Evolutionary conservation across 2,888 invertebrate species (phyloP), one percentile per base, ranked within the genome.

Genomic region (Tinea semifulvella): DNA sequence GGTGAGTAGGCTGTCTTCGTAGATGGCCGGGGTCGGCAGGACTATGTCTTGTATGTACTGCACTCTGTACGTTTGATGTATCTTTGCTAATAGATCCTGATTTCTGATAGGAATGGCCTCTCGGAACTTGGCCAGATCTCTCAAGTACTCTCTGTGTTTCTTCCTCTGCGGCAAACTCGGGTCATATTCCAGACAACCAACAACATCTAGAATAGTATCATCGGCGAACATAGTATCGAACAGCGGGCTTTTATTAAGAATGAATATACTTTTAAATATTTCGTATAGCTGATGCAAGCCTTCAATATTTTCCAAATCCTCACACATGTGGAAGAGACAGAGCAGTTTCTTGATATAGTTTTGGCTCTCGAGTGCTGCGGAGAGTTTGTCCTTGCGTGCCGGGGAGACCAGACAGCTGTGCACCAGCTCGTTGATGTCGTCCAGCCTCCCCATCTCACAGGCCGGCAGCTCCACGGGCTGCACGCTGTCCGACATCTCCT

Each of bases 31-130:
- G 42, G 98, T 96, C 17, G 99, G 99, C 65, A 99, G 84, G 59
- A 99, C 98, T 58, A 98, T 97, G 80, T 99, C 99, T 67, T 94
- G 94, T 61, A 99, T 98, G 79, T 99, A 99, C 83, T 99, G 99
- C 63, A 99, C 98, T 71, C 98, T 88, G 81, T 98, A 99, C 46
- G 98, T 99, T 82, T 99, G 98, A 81, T 99, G 99, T 57, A 99
- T 99, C 86, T 99, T 99, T 46, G 95, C 92, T 57, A 96, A 83
- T 53, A 99, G 85, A 79, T 98, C 98, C 52, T 88, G 86, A 75
- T 98, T 98, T 63, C 92, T 90, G 49, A 99, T 97, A 47, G 97
- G 96, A 61, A 99, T 93, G 46, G 94, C 94, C 75, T 94, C 94
- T 59, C 91, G 89, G 69, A 94, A 95, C 77, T 90, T 92, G 16